These are phyloP conservation scores for Sapayoa aenigma DNA, from an alignment of 2,113 vertebrate genomes.

Conservation along the genomic window DNA sequence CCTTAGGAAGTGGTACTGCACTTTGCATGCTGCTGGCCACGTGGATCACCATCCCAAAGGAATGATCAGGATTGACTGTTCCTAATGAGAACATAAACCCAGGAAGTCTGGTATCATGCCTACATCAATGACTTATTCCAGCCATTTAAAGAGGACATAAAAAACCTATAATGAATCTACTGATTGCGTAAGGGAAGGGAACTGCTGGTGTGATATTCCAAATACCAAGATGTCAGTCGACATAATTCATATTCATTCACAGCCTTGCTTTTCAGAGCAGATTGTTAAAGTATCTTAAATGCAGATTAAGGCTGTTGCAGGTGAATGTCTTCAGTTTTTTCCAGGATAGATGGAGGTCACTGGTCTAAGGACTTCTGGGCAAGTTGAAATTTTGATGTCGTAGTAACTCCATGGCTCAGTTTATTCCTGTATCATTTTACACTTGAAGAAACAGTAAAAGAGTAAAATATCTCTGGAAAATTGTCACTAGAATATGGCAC, in stretches of 20 bases:
- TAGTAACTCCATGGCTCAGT: not conserved
- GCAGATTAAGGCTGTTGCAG: not conserved
- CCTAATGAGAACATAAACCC: slow-evolving; percentile 14
- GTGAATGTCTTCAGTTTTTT: not conserved
- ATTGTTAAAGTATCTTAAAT: not conserved
- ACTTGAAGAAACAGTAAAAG: not conserved
- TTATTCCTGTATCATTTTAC: not conserved
- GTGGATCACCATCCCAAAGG: not conserved
- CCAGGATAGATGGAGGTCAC: not conserved
- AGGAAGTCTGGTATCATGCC: not conserved
- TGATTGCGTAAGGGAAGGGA: not conserved
- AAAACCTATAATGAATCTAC: not conserved
- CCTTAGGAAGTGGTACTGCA: not conserved
- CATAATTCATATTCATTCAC: not conserved
- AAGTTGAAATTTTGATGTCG: not conserved
- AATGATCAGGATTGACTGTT: not conserved
- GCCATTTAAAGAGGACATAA: not conserved
- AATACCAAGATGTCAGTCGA: not conserved
- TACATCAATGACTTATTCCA: slow-evolving; percentile 26
- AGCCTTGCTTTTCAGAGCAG: not conserved
- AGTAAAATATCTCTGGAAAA: not conserved
- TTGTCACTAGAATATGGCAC: not conserved
- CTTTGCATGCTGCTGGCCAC: not conserved
- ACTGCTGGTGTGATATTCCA: not conserved
- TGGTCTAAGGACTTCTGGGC: not conserved